These are phyloP conservation scores for Lasioglossum lativentre DNA, from an alignment of 2,888 invertebrate species.

Conservation along the genomic window DNA sequence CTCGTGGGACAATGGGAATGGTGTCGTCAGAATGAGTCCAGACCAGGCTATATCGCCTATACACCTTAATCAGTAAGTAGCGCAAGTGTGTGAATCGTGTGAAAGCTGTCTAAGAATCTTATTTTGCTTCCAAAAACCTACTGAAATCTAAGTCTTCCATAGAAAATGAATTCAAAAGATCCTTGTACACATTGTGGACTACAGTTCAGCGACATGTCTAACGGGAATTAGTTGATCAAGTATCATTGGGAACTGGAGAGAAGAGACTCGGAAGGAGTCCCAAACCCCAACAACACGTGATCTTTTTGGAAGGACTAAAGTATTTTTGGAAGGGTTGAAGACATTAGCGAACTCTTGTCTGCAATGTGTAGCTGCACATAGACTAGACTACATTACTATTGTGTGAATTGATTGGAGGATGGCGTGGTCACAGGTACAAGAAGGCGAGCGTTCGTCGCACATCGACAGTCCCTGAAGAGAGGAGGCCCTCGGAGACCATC, in stretches of 20 bases:
- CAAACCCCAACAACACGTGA: too few species aligned
- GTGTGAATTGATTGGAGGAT: conserved; percentile 50
- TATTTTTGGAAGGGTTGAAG: not conserved
- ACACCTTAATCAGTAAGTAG: conserved; percentile 68
- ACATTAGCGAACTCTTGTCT: conserved; percentile 12
- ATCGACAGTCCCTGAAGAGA: conserved; percentile 78
- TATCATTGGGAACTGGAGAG: not conserved
- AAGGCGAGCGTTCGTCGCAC: conserved; percentile 72
- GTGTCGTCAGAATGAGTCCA: conserved; percentile 70
- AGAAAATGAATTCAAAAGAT: not conserved
- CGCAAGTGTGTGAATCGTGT: not conserved
- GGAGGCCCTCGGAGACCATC: conserved; percentile 50
- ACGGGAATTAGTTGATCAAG: not conserved
- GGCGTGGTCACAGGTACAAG: conserved; percentile 63
- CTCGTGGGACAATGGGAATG: conserved; percentile 82
- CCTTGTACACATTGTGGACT: conserved; percentile 35
- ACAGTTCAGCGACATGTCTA: not conserved
- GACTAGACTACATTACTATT: conserved; percentile 4
- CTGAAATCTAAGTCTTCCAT: not conserved
- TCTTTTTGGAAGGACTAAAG: not conserved
- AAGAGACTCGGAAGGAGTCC: too few species aligned
- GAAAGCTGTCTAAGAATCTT: not conserved
- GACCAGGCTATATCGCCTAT: conserved; percentile 75
- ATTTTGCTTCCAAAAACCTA: not conserved
- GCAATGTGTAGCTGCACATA: conserved; percentile 24